phyloP scores from a whole-genome alignment of 2,888 invertebrate genomes.

The Caenorhabditis imperialis region DNA sequence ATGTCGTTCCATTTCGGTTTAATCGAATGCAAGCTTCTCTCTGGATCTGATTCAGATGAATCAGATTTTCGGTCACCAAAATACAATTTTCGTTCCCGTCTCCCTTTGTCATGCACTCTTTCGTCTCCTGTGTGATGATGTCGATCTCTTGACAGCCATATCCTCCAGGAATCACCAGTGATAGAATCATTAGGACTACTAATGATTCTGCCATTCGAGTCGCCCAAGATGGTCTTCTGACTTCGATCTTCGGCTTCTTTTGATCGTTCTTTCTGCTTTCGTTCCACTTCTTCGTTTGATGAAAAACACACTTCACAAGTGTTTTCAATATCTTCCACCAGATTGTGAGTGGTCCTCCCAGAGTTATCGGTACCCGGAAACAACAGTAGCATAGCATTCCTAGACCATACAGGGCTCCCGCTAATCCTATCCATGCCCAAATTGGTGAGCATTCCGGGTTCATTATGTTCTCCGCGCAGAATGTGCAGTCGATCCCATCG shows the following conservation, averaged over 20 bases:
- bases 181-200: background rate
- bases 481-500: conserved; percentile 8
- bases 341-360: conserved; percentile 25
- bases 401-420: background rate
- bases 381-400: background rate
- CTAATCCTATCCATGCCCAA: conserved; percentile 10
- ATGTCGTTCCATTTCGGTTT: conserved; percentile 1
- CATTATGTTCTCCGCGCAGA: background rate
- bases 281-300: background rate
- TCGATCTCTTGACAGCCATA: conserved; percentile 17
- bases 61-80: background rate
- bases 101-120: background rate
- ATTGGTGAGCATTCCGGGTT: conserved; percentile 11
- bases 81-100: background rate
- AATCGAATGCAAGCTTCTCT: conserved; percentile 14
- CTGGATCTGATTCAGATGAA: background rate
- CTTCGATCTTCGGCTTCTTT: too few relatives aligned
- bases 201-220: background rate
- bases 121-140: background rate
- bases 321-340: conserved; percentile 29
- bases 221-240: conserved; percentile 2
- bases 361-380: conserved; percentile 6
- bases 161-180: background rate
- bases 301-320: background rate
- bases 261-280: background rate